Conservation (phyloP, 2,113 vertebrate genomes). For the Heterotis niloticus region DNA sequence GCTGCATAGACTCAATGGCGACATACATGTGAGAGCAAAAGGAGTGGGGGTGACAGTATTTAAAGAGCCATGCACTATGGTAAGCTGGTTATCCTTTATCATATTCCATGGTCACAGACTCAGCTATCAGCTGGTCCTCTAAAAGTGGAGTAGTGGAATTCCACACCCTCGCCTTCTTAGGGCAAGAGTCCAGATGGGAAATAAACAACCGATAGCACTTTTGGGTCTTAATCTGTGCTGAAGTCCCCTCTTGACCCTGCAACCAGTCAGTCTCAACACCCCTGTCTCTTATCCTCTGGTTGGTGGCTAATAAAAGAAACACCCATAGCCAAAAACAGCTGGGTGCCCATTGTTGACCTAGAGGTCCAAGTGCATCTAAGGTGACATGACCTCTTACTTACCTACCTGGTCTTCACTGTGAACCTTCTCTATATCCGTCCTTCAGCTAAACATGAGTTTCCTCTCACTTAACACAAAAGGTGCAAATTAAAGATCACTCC, state of each 20-base stretch:
- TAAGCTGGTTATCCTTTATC: neutral
- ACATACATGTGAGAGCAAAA: neutral
- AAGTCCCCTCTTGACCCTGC: conserved; percentile 23
- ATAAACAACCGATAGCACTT: conserved; percentile 29
- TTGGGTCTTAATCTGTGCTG: conserved; percentile 25
- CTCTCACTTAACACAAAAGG: no score
- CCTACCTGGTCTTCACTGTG: no score
- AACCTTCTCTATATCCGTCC: no score
- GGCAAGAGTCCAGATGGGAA: neutral
- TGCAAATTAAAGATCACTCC: no score
- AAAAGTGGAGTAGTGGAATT: neutral
- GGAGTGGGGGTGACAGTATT: neutral
- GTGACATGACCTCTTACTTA: no score
- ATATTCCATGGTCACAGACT: neutral
- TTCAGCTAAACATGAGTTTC: no score
- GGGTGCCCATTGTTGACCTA: conserved; percentile 43
- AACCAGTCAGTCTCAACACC: conserved; percentile 35
- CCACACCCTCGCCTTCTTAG: neutral
- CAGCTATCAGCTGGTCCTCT: neutral
- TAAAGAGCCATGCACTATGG: neutral
- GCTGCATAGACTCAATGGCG: neutral
- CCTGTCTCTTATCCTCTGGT: conserved; percentile 40
- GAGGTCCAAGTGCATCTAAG: neutral
- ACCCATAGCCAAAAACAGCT: conserved; percentile 64
- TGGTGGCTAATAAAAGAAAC: conserved; percentile 65